Evolutionary conservation across 2,888 invertebrate species (phyloP).

Genomic region (Nomada ferruginata): DNA sequence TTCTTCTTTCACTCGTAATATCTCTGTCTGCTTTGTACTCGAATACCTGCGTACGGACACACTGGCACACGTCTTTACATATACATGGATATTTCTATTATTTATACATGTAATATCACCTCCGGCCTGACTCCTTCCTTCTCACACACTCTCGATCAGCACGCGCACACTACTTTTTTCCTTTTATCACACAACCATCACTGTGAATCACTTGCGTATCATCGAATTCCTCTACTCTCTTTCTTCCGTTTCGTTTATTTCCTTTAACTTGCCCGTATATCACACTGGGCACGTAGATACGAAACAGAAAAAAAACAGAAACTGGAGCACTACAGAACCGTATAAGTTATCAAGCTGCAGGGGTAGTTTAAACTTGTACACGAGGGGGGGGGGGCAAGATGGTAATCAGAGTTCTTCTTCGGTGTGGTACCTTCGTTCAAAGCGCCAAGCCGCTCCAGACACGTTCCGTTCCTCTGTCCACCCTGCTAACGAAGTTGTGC

Average conservation of each 20-base stretch:
- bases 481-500: constrained; percentile 83
- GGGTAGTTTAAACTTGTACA: constrained; percentile 64
- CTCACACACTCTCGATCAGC: constrained; percentile 58
- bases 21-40: constrained; percentile 59
- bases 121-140: constrained; percentile 23
- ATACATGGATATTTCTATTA: constrained; percentile 64
- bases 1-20: not conserved
- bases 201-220: constrained; percentile 65
- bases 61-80: constrained; percentile 68
- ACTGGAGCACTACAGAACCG: constrained; percentile 80
- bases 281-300: constrained; percentile 78
- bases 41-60: constrained; percentile 63
- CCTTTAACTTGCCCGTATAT: constrained; percentile 59
- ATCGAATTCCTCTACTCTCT: constrained; percentile 35
- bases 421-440: constrained; percentile 79
- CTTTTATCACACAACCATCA: constrained; percentile 70
- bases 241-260: constrained; percentile 7
- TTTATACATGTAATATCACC: constrained; percentile 58
- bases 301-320: constrained; percentile 64
- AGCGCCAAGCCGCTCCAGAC: constrained; percentile 79
- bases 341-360: constrained; percentile 69
- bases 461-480: constrained; percentile 81
- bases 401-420: constrained; percentile 78
- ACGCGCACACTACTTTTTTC: constrained; percentile 60
- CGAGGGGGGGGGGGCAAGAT: constrained; percentile 61